Base-by-base conservation (phyloP, 2,888 invertebrate species). In the Ophion ventricosus region DNA sequence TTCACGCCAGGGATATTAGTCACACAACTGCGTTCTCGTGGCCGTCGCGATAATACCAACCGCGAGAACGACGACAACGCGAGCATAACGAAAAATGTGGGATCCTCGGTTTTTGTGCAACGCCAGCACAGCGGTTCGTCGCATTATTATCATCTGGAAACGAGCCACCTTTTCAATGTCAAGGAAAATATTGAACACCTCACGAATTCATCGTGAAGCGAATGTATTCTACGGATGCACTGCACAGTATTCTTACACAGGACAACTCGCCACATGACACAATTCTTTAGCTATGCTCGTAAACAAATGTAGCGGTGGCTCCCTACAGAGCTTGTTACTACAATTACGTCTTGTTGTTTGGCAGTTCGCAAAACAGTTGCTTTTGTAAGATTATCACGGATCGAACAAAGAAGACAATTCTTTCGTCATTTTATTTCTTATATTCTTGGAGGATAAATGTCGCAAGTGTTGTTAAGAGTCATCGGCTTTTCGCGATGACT, bases 81-180 rank as follows among this genome's bases (percentile, higher is more conserved):
- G 59, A 54, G 23, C 14, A 20, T 20, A 59, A 29, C 61, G 72
- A 70, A 17, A 64, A 56, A 64, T 64, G 40, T 20, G 25, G 35
- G 40, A 17, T 35, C n/a, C 25, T 54, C 35, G 63, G 11, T 61
- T 72, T 79, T 79, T 72, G 79, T 56, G 14, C 49, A 49, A 63
- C 77, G 77, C 66, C 72, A 72, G 77, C 72, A 54, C 72, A 54
- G 29, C 29, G n/a, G 2, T 64, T 49, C 40, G n/a, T 56, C 54
- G 25, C 35, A 63, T 69, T 64, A 72, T 82, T 25, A n/a, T 59
- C 72, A 49, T 29, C 66, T 82, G 82, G 82, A 82, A 72, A 77
- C 82, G 49, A 77, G 82, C 77, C 82, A 82, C 64, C 40, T 73
- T 79, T 72, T 63, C 82, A 82, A 82, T 77, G 82, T 82, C 77